phyloP scores from a whole-genome alignment of 2,888 invertebrate genomes.

The Epinotia bilunana region DNA sequence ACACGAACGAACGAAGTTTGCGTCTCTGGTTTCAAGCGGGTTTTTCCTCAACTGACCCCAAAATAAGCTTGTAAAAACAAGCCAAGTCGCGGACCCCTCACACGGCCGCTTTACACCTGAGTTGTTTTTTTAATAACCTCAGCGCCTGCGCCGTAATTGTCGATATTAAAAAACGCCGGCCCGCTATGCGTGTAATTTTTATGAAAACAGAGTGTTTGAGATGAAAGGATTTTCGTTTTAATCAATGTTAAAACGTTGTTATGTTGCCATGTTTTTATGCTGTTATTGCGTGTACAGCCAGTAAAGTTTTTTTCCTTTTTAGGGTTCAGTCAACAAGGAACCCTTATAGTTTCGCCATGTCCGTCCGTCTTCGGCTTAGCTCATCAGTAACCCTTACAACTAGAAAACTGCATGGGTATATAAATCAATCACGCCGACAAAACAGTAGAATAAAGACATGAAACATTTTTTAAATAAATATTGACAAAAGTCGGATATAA shows the following conservation, averaged over 20 bases:
- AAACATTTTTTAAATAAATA: too few relatives aligned
- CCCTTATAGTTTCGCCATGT: too few relatives aligned
- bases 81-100: slow-evolving; percentile 17
- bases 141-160: slow-evolving; percentile 43
- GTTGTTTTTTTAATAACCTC: slow-evolving; percentile 46
- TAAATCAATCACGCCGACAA: too few relatives aligned
- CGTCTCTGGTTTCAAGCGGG: not conserved
- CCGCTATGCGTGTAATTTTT: slow-evolving; percentile 39
- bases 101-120: slow-evolving; percentile 39
- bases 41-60: not conserved
- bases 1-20: too few relatives aligned
- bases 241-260: not conserved
- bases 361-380: too few relatives aligned
- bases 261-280: not conserved
- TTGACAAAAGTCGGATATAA: too few relatives aligned
- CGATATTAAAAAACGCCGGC: slow-evolving; percentile 44
- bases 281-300: not conserved
- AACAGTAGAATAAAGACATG: too few relatives aligned
- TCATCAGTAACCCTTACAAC: too few relatives aligned
- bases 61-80: slow-evolving; percentile 13
- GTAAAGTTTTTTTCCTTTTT: too few relatives aligned
- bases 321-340: too few relatives aligned
- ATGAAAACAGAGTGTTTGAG: slow-evolving; percentile 25
- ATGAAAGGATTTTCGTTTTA: slow-evolving; percentile 23
- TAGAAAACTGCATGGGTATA: too few relatives aligned